Percentiles rank a stretch among this genome's conserved stretches.
These are phyloP conservation scores for Ellobius talpinus DNA, from an alignment of 2,113 vertebrate species.

Conservation along the genomic window DNA sequence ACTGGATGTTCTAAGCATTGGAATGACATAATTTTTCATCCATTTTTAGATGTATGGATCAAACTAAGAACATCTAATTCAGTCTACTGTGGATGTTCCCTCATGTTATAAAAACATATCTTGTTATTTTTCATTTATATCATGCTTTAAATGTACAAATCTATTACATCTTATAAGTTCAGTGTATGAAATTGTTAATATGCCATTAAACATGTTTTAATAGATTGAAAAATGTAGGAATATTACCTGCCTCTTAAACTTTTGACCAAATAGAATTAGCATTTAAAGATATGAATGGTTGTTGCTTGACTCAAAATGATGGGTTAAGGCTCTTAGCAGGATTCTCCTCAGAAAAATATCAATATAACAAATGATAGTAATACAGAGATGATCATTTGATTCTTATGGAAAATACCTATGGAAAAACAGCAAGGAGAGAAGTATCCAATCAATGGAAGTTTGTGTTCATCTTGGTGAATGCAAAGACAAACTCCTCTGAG, in stretches of 20 bases:
- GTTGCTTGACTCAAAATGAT: background rate
- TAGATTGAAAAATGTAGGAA: background rate
- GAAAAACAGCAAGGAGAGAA: background rate
- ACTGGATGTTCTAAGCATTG: background rate
- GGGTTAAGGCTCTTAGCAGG: background rate
- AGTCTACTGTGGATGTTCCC: background rate
- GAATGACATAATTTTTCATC: background rate
- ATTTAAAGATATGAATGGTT: background rate
- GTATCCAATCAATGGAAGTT: background rate
- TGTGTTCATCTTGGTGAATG: background rate
- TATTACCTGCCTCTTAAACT: background rate
- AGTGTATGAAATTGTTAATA: background rate
- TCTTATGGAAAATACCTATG: background rate
- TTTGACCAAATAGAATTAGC: background rate
- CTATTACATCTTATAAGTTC: background rate
- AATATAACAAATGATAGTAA: background rate
- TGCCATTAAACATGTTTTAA: background rate
- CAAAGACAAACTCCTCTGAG: background rate
- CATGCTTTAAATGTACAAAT: background rate
- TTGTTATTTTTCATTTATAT: background rate
- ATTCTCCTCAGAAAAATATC: background rate
- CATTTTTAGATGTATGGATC: background rate
- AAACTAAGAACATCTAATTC: background rate
- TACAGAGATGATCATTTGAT: background rate
- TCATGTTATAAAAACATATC: background rate